Evolutionary conservation across 92 coral and sea anemone genomes (phyloP), one percentile per base, ranked within the genome.

Genomic region (Montipora capitata): DNA sequence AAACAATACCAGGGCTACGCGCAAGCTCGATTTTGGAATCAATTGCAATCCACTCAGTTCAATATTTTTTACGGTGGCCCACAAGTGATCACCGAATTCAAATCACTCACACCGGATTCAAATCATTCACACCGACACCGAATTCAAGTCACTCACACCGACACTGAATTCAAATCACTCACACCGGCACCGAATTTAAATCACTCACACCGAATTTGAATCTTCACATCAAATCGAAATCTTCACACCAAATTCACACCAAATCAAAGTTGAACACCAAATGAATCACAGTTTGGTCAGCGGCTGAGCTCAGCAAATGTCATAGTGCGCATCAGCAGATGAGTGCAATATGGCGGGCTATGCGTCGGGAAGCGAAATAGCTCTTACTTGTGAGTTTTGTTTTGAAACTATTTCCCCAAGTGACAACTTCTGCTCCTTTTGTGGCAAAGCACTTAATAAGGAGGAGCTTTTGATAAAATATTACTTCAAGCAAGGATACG

Each of bases 401-500:
- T 12, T 52, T 51, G 49, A 40, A 7, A 57, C 58, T 48, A 56
- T 88, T 35, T 79, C 66, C 8, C 38, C 15, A 35, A 40, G 39
- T 63, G 27, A 81, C 35, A 42, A 66, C 7, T 89, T 70, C 52
- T 89, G 88, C 71, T 83, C 59, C 27, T 44, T 7, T 45, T 81
- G 87, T 79, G 87, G 92, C 72, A 71, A 43, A 27, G 72, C 78
- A 20, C 85, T 83, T 73, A 64, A 89, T 39, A n/a, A 17, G 44
- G 89, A 89, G 52, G 89, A 84, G 54, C 13, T 89, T 68, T 76
- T 62, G 51, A 13, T 83, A 40, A 45, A 45, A 45, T 45, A 45
- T 45, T 45, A 45, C 51, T 5, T 45, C 78, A 67, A 35, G 49
- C 66, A 48, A 59, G 89, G 89, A 68, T 89, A 83, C 72, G 58